phyloP scores from a whole-genome alignment of 1,140 invertebrate genomes.

The Cecropterus lyciades region DNA sequence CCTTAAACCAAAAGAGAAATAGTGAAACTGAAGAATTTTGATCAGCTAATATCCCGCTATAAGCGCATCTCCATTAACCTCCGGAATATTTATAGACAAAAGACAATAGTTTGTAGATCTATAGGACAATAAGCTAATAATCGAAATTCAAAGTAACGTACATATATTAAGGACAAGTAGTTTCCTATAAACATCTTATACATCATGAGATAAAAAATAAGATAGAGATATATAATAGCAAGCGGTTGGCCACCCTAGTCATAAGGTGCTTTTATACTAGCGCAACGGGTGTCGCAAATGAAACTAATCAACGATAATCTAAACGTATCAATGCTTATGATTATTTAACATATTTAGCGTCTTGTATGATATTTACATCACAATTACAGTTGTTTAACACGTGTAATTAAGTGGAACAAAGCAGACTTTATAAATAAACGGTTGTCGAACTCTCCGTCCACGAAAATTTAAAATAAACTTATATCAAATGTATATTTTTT shows the following conservation, averaged over 20 bases:
- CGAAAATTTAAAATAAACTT: not conserved
- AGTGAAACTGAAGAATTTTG: too few relatives aligned
- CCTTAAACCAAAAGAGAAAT: too few relatives aligned
- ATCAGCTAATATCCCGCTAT: too few relatives aligned
- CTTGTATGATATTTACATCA: slow-evolving; percentile 10
- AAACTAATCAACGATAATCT: slow-evolving; percentile 10
- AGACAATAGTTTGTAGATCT: too few relatives aligned
- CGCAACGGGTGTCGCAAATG: slow-evolving; percentile 19
- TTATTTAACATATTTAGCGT: not conserved
- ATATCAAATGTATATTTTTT: slow-evolving; percentile 3
- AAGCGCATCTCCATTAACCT: too few relatives aligned
- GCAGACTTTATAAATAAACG: not conserved
- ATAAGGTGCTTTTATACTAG: slow-evolving; percentile 27
- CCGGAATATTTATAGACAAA: too few relatives aligned
- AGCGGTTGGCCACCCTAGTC: not conserved
- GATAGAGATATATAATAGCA: too few relatives aligned
- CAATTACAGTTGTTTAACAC: not conserved
- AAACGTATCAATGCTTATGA: not conserved
- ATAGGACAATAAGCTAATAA: too few relatives aligned
- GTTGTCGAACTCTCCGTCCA: slow-evolving; percentile 15
- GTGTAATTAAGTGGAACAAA: not conserved
- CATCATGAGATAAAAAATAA: too few relatives aligned
- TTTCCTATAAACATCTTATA: too few relatives aligned
- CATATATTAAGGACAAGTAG: too few relatives aligned
- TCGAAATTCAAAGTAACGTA: too few relatives aligned